A percentile compares a stretch with the other conserved stretches of the same genome.
Conservation (phyloP, 2,797 vertebrate species). For the Oreonectes daqikongensis region DNA sequence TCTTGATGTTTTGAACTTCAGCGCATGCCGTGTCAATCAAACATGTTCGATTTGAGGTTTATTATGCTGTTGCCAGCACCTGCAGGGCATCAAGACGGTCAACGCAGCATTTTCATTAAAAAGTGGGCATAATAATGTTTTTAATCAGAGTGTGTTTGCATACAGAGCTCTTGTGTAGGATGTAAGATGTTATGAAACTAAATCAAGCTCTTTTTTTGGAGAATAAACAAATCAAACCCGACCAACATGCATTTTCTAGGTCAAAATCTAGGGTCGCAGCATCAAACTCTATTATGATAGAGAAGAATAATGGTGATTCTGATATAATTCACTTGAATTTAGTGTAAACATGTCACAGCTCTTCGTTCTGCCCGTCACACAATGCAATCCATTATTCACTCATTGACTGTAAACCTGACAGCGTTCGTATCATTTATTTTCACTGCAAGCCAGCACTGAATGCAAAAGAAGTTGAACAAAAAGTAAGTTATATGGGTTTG, state of each 20-base stretch:
- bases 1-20: slow-evolving; percentile 6
- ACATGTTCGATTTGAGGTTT: slow-evolving; percentile 26
- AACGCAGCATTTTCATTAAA: slow-evolving; percentile 9
- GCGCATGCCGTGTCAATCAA: slow-evolving; percentile 8
- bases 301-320: neutral
- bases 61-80: slow-evolving; percentile 12
- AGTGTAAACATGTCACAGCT: neutral
- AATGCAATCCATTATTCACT: neutral
- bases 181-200: neutral
- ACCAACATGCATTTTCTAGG: neutral
- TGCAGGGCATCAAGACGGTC: slow-evolving; percentile 10
- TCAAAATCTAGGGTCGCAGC: neutral
- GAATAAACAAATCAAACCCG: neutral
- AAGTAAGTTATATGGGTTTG: neutral
- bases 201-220: neutral
- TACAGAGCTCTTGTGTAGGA: neutral
- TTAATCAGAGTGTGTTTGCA: neutral
- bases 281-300: neutral
- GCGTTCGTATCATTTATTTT: neutral
- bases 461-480: neutral
- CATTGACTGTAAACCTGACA: neutral
- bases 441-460: neutral
- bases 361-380: neutral
- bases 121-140: slow-evolving; percentile 32
- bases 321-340: neutral